Base-by-base conservation (phyloP, 2,888 invertebrate species). In the Torymus auratus region DNA sequence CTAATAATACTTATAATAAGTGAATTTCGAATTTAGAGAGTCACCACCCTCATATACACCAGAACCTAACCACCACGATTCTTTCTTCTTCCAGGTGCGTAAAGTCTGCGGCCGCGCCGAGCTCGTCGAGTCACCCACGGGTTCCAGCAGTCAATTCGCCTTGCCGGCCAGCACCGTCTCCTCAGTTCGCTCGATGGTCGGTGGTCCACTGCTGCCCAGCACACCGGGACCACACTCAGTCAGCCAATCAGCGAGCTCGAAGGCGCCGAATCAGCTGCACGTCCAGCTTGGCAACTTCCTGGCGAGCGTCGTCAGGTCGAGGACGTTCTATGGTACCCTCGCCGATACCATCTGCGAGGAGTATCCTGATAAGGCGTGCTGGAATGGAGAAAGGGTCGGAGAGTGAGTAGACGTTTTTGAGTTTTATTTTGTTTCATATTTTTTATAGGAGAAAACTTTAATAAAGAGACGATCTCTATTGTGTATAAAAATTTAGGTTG, bases 341-440 rank as follows among this genome's bases (percentile, higher is more conserved):
- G 96, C 97, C 3, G 96, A 96, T 91, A 94, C 94, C 86, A 91
- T 96, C 71, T 97, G 96, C 91, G 94, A 94, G 84, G 95, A 96
- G 58, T 94, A 94, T 84, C 94, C 94, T 81, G 93, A 94, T 60
- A 93, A 85, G 77, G 85, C 93, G 83, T 97, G 97, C 91, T 97
- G 96, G 96, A 96, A 96, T 88, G 96, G 96, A 69, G 94, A 95
- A 84, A 91, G 93, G 82, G 92, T 95, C 85, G 95, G 94, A 91
- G 95, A 95, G 96, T 96, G 88, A 94, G 95, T 95, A 85, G 2
- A 20, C 20, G 20, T 20, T 20, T 73, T 53, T 12, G 20, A n/a
- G 13, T 76, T 41, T 64, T 73, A 60, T 70, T 62, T n/a, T 64
- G 14, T 52, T 23, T 61, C 2, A 23, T 23, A 23, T 23, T 23